A percentile compares a stretch with the other conserved stretches of the same genome.
phyloP scores from a whole-genome alignment of 2,113 vertebrate genomes.

The Leuciscus idus region DNA sequence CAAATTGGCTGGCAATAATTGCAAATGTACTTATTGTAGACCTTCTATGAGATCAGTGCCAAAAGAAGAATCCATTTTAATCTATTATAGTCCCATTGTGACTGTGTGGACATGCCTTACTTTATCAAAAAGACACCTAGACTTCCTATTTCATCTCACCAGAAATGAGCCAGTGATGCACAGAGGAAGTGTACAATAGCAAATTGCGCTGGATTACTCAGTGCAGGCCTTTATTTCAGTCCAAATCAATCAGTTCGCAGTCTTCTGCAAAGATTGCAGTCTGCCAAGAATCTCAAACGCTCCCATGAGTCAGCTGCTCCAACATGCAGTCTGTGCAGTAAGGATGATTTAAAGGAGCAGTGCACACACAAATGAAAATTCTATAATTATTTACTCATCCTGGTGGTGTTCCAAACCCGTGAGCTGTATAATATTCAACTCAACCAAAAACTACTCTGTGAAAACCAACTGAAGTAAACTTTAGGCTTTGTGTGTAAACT shows the following conservation, averaged over 20 bases:
- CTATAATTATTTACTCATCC: conserved; percentile 23
- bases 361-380: background rate
- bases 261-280: conserved; percentile 44
- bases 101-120: conserved; percentile 10
- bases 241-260: conserved; percentile 50
- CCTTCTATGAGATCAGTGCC: conserved; percentile 23
- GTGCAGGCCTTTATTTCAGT: conserved; percentile 42
- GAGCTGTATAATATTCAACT: background rate
- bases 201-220: conserved; percentile 53
- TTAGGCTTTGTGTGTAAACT: background rate
- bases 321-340: conserved; percentile 10
- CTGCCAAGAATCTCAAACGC: conserved; percentile 4
- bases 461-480: background rate
- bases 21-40: background rate
- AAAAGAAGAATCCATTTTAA: conserved; percentile 11
- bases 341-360: conserved; percentile 18
- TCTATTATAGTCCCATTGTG: conserved; percentile 21
- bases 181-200: conserved; percentile 33
- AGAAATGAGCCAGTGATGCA: conserved; percentile 6
- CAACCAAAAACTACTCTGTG: background rate
- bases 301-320: conserved; percentile 42
- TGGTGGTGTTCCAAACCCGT: background rate
- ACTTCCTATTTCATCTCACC: conserved; percentile 17
- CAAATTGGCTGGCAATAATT: background rate
- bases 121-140: conserved; percentile 31